Conservation (phyloP, 2,888 invertebrate species). For the Iselma pallidipennis region DNA sequence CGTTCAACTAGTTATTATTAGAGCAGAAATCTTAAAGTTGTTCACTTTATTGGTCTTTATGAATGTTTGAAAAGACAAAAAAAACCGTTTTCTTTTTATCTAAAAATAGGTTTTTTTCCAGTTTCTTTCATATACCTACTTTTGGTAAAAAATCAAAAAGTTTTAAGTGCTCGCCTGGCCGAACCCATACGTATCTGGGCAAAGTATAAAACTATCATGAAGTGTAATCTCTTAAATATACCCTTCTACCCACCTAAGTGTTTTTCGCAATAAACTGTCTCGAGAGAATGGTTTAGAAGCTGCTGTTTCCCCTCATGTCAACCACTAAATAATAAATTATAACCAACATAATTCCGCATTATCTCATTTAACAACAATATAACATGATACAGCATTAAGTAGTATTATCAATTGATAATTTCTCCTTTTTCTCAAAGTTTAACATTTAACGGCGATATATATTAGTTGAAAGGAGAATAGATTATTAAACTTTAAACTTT, state of each 20-base stretch:
- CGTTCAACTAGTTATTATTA: too few relatives aligned
- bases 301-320: conserved; percentile 14
- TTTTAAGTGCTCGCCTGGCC: conserved; percentile 26
- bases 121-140: too few relatives aligned
- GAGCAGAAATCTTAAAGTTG: too few relatives aligned
- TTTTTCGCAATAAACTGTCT: conserved; percentile 51
- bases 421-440: not conserved
- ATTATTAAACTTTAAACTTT: conserved; percentile 4
- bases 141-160: conserved; percentile 14
- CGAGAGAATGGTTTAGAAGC: conserved; percentile 29
- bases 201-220: conserved; percentile 43
- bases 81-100: too few relatives aligned
- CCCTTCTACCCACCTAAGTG: conserved; percentile 46
- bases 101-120: too few relatives aligned
- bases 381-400: conserved; percentile 1
- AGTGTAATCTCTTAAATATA: conserved; percentile 50
- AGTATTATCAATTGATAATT: conserved; percentile 5
- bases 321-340: conserved; percentile 27
- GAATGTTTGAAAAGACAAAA: too few relatives aligned
- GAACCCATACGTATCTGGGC: conserved; percentile 24
- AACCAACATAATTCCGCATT: conserved; percentile 13
- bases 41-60: too few relatives aligned
- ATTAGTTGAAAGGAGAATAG: too few relatives aligned
- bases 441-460: too few relatives aligned
- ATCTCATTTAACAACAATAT: conserved; percentile 11